A percentile compares a stretch with the other conserved stretches of the same genome.
Evolutionary conservation across 2,113 vertebrate species (phyloP).

Genomic region (Electrona antarctica): DNA sequence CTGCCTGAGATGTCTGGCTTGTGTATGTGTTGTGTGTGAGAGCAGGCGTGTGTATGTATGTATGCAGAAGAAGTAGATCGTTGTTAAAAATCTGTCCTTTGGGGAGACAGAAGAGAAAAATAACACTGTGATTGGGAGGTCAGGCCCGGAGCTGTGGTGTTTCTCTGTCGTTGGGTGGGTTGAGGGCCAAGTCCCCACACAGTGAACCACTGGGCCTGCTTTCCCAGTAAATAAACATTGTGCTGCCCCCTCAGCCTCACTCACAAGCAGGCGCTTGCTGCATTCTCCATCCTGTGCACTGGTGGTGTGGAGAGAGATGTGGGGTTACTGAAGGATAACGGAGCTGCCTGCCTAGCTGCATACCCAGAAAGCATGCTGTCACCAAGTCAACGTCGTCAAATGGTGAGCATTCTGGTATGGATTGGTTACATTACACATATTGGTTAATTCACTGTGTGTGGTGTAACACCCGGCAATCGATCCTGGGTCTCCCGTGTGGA

Average conservation of each 20-base stretch:
- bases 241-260: conserved; percentile 1
- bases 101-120: conserved; percentile 38
- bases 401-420: not conserved
- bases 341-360: not conserved
- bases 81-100: conserved; percentile 45
- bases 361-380: not conserved
- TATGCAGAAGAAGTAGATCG: conserved; percentile 36
- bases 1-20: conserved; percentile 24
- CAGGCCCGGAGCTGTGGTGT: conserved; percentile 32
- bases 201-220: conserved; percentile 23
- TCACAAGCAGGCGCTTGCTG: conserved; percentile 14
- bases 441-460: too few species aligned
- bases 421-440: not conserved
- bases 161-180: conserved; percentile 35
- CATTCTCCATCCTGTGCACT: conserved; percentile 22
- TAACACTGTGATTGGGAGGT: conserved; percentile 48
- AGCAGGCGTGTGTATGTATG: not conserved
- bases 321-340: conserved; percentile 42
- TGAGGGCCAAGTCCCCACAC: conserved; percentile 16
- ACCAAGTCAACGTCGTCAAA: conserved; percentile 18
- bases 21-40: not conserved
- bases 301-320: conserved; percentile 1
- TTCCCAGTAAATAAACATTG: conserved; percentile 59
- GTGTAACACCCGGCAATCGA: too few species aligned
- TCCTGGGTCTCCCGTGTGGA: too few species aligned